Evolutionary conservation across 2,888 invertebrate genomes (phyloP).

Genomic region (Drosophila cracens): DNA sequence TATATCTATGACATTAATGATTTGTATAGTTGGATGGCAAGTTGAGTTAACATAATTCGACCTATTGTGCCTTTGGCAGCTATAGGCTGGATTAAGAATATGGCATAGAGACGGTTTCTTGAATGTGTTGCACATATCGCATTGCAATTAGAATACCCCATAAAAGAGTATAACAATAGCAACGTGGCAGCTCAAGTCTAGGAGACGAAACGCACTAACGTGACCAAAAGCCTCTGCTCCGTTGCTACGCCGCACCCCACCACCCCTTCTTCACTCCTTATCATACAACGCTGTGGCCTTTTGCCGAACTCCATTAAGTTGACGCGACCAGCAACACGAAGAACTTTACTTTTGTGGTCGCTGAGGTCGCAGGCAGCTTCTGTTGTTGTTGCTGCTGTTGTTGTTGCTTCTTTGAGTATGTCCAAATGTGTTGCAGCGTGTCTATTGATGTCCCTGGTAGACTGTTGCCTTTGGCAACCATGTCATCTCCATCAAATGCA

Average conservation of each 20-base stretch:
- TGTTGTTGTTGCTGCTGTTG: constrained; percentile 24
- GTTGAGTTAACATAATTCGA: not conserved
- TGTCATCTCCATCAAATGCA: constrained; percentile 38
- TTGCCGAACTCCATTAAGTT: constrained; percentile 78
- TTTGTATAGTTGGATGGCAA: not conserved
- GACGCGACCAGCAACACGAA: constrained; percentile 72
- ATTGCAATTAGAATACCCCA: not conserved
- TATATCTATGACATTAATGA: not conserved
- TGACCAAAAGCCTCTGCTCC: constrained; percentile 50
- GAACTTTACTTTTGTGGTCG: constrained; percentile 77
- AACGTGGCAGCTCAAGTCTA: constrained; percentile 24
- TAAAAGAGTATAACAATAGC: constrained; percentile 7
- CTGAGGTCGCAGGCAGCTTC: constrained; percentile 34
- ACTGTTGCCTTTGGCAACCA: constrained; percentile 45
- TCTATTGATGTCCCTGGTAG: constrained; percentile 52
- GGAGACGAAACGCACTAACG: constrained; percentile 38
- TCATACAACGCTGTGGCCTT: constrained; percentile 37
- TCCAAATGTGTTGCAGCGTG: constrained; percentile 51
- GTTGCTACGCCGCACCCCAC: not conserved
- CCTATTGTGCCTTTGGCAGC: not conserved
- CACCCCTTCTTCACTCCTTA: not conserved
- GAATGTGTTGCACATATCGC: not conserved
- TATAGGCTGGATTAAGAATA: not conserved
- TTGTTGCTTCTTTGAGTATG: constrained; percentile 40
- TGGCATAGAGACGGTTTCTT: not conserved